phyloP scores from a whole-genome alignment of 2,113 vertebrate species.

The Pluvianellus socialis region DNA sequence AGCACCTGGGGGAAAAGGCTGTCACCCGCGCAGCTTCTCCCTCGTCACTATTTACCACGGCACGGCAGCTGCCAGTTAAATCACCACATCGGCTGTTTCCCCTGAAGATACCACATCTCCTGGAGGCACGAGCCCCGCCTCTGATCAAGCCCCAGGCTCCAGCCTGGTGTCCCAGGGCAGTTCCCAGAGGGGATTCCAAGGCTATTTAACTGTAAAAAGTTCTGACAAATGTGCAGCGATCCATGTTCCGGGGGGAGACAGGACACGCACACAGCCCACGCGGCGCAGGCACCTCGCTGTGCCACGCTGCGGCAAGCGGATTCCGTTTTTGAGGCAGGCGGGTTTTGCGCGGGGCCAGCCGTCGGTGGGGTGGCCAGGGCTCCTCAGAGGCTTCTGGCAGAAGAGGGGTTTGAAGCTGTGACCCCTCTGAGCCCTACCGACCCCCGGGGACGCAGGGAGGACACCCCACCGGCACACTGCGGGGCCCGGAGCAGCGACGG shows the following conservation, averaged over 20 bases:
- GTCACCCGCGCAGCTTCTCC: neutral
- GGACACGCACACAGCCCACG: accelerated
- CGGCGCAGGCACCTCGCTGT: accelerated
- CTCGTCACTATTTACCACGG: neutral
- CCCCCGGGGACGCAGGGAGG: neutral
- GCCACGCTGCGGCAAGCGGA: accelerated
- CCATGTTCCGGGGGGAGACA: neutral
- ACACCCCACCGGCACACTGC: neutral
- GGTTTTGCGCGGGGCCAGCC: accelerated
- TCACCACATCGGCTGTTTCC: neutral
- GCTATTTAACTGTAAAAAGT: neutral
- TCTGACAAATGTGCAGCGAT: accelerated
- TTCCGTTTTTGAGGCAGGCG: neutral
- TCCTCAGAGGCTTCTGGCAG: neutral
- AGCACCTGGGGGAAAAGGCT: neutral
- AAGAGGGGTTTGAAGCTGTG: neutral
- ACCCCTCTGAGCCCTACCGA: neutral
- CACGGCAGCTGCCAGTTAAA: neutral
- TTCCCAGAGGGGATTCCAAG: neutral
- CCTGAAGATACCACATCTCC: accelerated
- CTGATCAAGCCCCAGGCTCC: neutral
- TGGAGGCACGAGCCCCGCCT: neutral
- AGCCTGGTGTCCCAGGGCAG: neutral
- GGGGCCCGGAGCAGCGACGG: too few species aligned
- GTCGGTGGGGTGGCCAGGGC: neutral